These are phyloP conservation scores for Callinectes sapidus DNA, from an alignment of 2,888 invertebrate genomes.

Conservation along the genomic window DNA sequence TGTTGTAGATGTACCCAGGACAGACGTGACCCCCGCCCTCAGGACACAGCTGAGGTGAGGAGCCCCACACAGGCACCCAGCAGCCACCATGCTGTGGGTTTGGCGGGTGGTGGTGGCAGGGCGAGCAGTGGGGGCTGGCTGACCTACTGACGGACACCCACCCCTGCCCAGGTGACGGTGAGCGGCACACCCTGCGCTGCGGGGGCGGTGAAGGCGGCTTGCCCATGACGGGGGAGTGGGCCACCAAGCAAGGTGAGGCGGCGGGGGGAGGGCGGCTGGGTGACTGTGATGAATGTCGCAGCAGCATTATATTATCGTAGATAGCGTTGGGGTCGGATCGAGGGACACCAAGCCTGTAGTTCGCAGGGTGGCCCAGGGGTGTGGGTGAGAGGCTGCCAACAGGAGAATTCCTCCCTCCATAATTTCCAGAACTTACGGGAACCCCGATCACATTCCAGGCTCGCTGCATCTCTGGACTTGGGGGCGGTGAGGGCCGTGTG, in stretches of 20 bases:
- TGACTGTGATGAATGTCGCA: conserved; percentile 15
- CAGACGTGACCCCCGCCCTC: conserved; percentile 29
- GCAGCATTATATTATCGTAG: conserved; percentile 54
- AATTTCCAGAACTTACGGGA: neutral
- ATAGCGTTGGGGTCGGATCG: conserved; percentile 46
- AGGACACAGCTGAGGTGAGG: conserved; percentile 56
- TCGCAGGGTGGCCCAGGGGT: neutral
- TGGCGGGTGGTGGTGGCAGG: conserved; percentile 39
- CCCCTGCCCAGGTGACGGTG: conserved; percentile 45
- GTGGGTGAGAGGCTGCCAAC: conserved; percentile 31
- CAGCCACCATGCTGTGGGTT: conserved; percentile 48
- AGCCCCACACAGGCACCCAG: conserved; percentile 60
- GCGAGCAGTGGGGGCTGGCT: conserved; percentile 49
- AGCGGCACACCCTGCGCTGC: conserved; percentile 58
- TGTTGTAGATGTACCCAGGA: conserved; percentile 42
- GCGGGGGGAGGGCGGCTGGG: conserved; percentile 2
- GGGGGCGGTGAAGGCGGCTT: conserved; percentile 60
- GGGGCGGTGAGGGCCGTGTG: conserved; percentile 26
- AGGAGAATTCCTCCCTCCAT: conserved; percentile 10
- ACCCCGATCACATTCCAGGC: conserved; percentile 64
- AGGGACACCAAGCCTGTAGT: neutral
- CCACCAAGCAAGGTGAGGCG: neutral
- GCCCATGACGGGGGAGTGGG: conserved; percentile 37
- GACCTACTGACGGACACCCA: conserved; percentile 41
- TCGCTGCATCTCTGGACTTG: conserved; percentile 54